phyloP scores from a whole-genome alignment of 2,113 vertebrate genomes.

The Coracopsis vasa region DNA sequence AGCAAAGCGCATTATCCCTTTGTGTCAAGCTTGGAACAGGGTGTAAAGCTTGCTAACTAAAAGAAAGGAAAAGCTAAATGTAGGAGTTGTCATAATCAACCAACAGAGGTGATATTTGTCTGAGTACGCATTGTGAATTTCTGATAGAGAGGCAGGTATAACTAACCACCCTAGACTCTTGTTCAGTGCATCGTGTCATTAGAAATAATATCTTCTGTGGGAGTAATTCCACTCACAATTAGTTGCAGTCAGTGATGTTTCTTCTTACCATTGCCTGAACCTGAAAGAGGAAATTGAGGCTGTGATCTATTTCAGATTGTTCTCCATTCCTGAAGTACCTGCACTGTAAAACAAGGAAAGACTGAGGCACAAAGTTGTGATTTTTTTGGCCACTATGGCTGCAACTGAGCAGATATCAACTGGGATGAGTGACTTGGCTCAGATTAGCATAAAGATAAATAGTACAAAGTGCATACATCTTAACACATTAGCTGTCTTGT shows the following conservation, averaged over 20 bases:
- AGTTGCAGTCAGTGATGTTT: not conserved
- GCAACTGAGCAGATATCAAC: not conserved
- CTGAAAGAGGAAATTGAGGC: not conserved
- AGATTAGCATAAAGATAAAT: not conserved
- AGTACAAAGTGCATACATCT: not conserved
- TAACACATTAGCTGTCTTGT: not conserved
- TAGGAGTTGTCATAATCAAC: not conserved
- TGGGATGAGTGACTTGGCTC: not conserved
- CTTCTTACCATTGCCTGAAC: not conserved
- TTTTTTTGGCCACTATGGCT: not conserved
- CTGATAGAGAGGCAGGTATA: not conserved
- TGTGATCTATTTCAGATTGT: not conserved
- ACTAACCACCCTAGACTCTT: not conserved
- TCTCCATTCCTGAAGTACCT: not conserved
- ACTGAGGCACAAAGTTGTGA: not conserved
- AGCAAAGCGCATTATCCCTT: not conserved
- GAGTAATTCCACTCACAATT: not conserved
- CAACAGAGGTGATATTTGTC: not conserved
- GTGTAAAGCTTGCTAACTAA: not conserved
- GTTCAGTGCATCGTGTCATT: not conserved
- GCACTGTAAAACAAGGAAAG: not conserved
- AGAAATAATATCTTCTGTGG: not conserved
- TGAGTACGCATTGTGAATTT: not conserved
- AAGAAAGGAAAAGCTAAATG: not conserved
- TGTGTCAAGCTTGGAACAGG: not conserved